A percentile compares a stretch with the other conserved stretches of the same genome.
Conservation (phyloP, 2,888 invertebrate species). For the Eristalinus sepulchralis region DNA sequence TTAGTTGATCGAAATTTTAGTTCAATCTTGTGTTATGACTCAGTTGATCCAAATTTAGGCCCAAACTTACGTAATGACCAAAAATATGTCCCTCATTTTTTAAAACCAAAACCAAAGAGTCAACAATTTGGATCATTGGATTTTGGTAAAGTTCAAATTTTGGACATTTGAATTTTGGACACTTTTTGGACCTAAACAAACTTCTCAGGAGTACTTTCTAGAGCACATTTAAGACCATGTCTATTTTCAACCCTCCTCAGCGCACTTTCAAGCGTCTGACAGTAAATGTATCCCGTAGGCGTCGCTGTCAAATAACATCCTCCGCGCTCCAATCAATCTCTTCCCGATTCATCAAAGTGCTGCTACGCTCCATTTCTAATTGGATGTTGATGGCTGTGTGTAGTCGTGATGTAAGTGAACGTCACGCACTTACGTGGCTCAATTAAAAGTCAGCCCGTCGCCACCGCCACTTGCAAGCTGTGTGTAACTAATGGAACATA, state of each 20-base stretch:
- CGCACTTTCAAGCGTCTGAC: no score
- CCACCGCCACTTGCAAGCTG: not conserved
- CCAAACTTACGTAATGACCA: no score
- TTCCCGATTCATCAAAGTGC: not conserved
- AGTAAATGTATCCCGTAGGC: not conserved
- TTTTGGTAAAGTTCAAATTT: no score
- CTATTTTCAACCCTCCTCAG: not conserved
- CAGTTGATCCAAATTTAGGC: no score
- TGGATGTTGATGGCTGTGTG: not conserved
- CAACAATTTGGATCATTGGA: no score
- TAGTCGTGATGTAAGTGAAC: not conserved
- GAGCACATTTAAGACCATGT: not conserved
- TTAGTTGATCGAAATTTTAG: no score
- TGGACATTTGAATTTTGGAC: no score
- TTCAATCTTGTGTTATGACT: no score
- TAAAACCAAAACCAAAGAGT: no score
- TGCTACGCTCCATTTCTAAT: not conserved
- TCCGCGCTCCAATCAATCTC: not conserved
- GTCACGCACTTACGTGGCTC: not conserved
- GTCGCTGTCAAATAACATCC: not conserved
- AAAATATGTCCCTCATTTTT: no score
- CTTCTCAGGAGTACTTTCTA: no score
- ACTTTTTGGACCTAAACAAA: no score
- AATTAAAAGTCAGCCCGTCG: not conserved
- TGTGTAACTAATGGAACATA: not conserved